Evolutionary conservation across 2,113 vertebrate genomes (phyloP).

Genomic region (Platichthys flesus): DNA sequence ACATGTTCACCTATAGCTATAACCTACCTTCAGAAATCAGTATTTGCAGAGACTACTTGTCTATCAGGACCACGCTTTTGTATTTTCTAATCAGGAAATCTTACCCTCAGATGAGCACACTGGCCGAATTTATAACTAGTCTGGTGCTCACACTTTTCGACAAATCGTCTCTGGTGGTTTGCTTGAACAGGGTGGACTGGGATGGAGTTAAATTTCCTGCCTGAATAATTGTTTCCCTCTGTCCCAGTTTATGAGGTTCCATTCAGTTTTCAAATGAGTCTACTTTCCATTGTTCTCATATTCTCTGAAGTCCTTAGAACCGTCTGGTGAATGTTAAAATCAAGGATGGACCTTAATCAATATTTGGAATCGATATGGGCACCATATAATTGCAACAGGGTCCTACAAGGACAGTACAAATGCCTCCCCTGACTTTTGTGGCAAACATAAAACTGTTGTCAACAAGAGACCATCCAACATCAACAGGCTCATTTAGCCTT

Average conservation of each 20-base stretch:
- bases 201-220: background rate
- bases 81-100: background rate
- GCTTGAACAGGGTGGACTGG: background rate
- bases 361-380: constrained; percentile 61
- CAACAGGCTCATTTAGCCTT: constrained; percentile 5
- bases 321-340: constrained; percentile 67
- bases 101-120: too few relatives aligned
- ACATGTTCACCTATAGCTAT: too few relatives aligned
- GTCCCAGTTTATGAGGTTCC: constrained; percentile 33
- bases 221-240: background rate
- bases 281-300: constrained; percentile 48
- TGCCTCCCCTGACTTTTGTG: constrained; percentile 66
- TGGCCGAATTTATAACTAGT: background rate
- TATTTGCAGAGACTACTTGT: background rate
- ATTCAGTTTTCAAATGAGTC: constrained; percentile 33
- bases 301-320: constrained; percentile 49
- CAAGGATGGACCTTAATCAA: constrained; percentile 63
- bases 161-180: background rate
- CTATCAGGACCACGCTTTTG: background rate
- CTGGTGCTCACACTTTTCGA: background rate
- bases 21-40: too few relatives aligned
- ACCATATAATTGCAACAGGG: constrained; percentile 71
- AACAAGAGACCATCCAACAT: constrained; percentile 36
- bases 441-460: constrained; percentile 52
- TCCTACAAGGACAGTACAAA: constrained; percentile 70